These are phyloP conservation scores for Syrista parreyssii DNA, from an alignment of 2,888 invertebrate genomes.

Conservation along the genomic window DNA sequence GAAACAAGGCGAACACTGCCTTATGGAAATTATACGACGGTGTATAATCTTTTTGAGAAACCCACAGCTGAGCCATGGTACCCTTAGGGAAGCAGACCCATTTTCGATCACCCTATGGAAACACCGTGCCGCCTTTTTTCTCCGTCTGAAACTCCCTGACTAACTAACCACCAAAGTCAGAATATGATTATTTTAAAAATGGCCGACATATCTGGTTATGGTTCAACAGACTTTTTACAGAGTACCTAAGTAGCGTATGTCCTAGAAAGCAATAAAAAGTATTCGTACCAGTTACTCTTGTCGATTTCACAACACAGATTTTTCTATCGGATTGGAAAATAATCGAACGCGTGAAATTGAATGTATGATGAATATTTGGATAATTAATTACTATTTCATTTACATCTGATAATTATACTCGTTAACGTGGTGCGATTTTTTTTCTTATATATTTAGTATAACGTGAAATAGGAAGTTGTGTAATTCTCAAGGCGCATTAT, in stretches of 20 bases:
- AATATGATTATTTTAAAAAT: neutral
- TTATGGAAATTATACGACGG: constrained; percentile 1
- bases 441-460: neutral
- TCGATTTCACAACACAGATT: neutral
- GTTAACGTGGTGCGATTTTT: neutral
- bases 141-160: neutral
- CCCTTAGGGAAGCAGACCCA: neutral
- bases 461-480: neutral
- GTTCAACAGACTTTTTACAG: neutral
- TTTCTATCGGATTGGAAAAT: neutral
- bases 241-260: neutral
- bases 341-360: neutral
- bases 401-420: neutral
- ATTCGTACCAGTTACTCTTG: neutral
- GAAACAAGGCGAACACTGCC: neutral
- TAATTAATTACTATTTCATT: neutral
- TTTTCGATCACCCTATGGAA: neutral
- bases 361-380: neutral
- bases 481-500: neutral
- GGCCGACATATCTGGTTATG: neutral
- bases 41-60: constrained; percentile 1
- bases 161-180: neutral
- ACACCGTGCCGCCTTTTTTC: neutral
- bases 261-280: neutral
- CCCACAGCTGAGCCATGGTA: neutral